A percentile compares a stretch with the other conserved stretches of the same genome.
These are phyloP conservation scores for Hydrozoanthus tunicans DNA, from an alignment of 64 coral and sea anemone species.

Conservation along the genomic window DNA sequence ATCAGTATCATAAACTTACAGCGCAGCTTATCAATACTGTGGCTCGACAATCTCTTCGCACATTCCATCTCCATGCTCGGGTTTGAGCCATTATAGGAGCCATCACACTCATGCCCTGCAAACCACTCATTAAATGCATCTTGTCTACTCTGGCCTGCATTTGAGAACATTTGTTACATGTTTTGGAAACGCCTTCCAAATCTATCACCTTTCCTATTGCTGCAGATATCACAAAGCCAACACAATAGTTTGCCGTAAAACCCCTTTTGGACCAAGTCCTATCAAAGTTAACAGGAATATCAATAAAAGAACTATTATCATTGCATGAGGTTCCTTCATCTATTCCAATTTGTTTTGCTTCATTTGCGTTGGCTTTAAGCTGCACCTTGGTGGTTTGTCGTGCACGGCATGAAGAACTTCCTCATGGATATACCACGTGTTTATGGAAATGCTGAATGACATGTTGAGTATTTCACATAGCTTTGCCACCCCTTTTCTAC, in stretches of 20 bases:
- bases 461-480: not conserved
- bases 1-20: conserved; percentile 42
- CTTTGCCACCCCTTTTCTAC: not conserved
- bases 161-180: conserved; percentile 26
- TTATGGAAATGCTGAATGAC: not conserved
- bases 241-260: conserved; percentile 17
- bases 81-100: not conserved
- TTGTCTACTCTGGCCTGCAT: not conserved
- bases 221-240: conserved; percentile 40
- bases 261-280: too few relatives aligned
- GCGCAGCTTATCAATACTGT: not conserved
- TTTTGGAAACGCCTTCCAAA: conserved; percentile 21
- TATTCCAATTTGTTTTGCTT: too few relatives aligned
- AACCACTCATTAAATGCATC: conserved; percentile 9
- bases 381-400: too few relatives aligned
- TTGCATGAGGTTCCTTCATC: too few relatives aligned
- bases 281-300: too few relatives aligned
- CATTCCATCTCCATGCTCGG: conserved; percentile 31
- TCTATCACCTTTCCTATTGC: conserved; percentile 38
- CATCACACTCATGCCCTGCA: conserved; percentile 10
- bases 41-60: conserved; percentile 35
- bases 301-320: too few relatives aligned
- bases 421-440: too few relatives aligned
- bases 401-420: too few relatives aligned
- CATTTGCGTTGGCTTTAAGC: too few relatives aligned